A percentile compares a stretch with the other conserved stretches of the same genome.
phyloP scores from a whole-genome alignment of 2,797 vertebrate species.

The Triplophysa bombifrons region DNA sequence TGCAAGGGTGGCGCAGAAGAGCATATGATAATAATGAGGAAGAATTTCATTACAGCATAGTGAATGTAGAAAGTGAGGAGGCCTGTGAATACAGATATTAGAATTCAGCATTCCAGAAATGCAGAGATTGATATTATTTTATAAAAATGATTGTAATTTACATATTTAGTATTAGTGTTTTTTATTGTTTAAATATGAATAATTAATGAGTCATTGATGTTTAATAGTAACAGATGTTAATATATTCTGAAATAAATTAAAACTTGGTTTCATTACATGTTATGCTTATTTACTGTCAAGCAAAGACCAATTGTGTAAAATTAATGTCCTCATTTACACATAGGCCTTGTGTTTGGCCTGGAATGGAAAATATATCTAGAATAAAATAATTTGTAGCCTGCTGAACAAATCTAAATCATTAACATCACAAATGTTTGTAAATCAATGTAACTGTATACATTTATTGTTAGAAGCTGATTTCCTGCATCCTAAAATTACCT shows the following conservation, averaged over 20 bases:
- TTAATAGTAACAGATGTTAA: constrained; percentile 19
- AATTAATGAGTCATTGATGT: neutral
- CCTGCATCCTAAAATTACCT: neutral
- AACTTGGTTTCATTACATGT: neutral
- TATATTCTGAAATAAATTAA: neutral
- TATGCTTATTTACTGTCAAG: neutral
- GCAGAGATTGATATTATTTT: neutral
- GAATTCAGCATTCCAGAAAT: neutral
- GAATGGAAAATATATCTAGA: too few species aligned
- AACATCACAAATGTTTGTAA: neutral
- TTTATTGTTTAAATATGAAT: neutral
- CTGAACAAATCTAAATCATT: neutral
- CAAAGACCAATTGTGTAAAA: neutral
- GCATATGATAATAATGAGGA: constrained; percentile 33
- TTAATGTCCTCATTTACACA: neutral
- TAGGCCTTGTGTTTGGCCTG: too few species aligned
- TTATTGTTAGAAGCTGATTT: neutral
- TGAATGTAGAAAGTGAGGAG: constrained; percentile 18
- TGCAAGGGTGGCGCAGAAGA: constrained; percentile 21
- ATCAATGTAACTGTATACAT: neutral
- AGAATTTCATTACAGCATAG: constrained; percentile 10
- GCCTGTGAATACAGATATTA: neutral
- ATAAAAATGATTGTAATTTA: constrained; percentile 1
- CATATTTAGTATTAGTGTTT: neutral
- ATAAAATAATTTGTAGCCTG: neutral